These are phyloP conservation scores for Sussaba pulchella DNA, from an alignment of 2,888 invertebrate species.

Conservation along the genomic window DNA sequence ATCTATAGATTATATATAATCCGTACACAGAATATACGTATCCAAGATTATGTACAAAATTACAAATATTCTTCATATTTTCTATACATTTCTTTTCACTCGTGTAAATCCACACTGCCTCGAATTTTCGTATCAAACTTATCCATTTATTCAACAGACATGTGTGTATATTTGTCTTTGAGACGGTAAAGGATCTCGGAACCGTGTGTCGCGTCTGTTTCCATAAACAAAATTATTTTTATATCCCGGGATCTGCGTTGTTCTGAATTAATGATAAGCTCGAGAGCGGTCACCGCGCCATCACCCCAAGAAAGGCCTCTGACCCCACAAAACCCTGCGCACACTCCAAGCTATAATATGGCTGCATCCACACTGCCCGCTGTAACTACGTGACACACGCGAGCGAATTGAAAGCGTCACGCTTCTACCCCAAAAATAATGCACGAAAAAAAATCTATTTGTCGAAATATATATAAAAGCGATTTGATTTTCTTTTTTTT, in stretches of 20 bases:
- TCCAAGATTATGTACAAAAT: too few relatives aligned
- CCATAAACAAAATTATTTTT: slow-evolving; percentile 83
- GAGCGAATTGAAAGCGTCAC: slow-evolving; percentile 68
- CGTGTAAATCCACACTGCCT: background rate
- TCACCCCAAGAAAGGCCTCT: slow-evolving; percentile 39
- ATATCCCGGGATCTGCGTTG: slow-evolving; percentile 81
- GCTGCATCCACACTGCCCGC: slow-evolving; percentile 19
- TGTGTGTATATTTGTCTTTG: background rate
- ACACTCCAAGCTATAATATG: slow-evolving; percentile 35
- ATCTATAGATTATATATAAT: too few relatives aligned
- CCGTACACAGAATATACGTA: too few relatives aligned
- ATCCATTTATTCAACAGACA: slow-evolving; percentile 54
- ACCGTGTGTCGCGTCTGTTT: slow-evolving; percentile 79
- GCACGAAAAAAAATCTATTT: too few relatives aligned
- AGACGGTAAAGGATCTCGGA: slow-evolving; percentile 53
- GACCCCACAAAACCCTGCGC: slow-evolving; percentile 35
- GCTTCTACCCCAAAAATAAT: slow-evolving; percentile 41
- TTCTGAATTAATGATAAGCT: slow-evolving; percentile 82
- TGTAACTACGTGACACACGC: slow-evolving; percentile 65
- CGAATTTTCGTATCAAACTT: slow-evolving; percentile 10
- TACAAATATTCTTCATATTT: too few relatives aligned
- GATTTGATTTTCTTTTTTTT: slow-evolving; percentile 68
- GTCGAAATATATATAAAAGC: slow-evolving; percentile 63
- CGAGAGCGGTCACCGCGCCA: slow-evolving; percentile 75
- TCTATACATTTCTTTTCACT: too few relatives aligned